Percentiles rank a stretch among this genome's conserved stretches.
These are phyloP conservation scores for Trichosurus vulpecula DNA, from an alignment of 2,797 vertebrate genomes.

Conservation along the genomic window DNA sequence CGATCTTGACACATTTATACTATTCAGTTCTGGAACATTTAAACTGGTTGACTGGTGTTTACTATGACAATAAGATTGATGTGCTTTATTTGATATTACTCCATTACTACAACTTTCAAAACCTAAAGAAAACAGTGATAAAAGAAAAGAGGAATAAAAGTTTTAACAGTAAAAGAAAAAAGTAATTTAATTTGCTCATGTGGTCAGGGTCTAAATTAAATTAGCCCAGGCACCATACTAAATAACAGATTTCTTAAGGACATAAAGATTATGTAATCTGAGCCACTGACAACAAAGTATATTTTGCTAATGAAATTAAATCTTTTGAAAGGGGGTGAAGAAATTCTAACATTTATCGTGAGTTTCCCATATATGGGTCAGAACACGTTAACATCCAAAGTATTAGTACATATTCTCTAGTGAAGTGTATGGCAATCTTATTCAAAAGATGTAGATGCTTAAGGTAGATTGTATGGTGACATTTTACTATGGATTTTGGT, in stretches of 20 bases:
- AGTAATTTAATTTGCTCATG: neutral
- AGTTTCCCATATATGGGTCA: neutral
- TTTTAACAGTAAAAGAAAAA: neutral
- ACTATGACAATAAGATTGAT: slow-evolving; percentile 93
- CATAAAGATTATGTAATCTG: neutral
- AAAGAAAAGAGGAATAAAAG: neutral
- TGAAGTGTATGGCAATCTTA: neutral
- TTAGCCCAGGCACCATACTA: neutral
- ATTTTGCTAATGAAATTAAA: neutral
- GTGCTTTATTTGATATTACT: slow-evolving; percentile 93
- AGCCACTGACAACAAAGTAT: neutral
- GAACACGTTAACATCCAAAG: neutral
- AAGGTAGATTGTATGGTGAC: neutral
- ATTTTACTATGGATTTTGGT: neutral
- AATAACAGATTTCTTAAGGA: neutral
- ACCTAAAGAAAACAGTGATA: slow-evolving; percentile 83
- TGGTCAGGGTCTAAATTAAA: slow-evolving; percentile 1
- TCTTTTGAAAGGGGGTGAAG: neutral
- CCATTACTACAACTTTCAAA: slow-evolving; percentile 98
- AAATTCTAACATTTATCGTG: neutral
- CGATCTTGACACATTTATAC: slow-evolving; percentile 93
- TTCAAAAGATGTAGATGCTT: neutral
- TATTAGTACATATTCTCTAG: neutral
- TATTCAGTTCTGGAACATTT: slow-evolving; percentile 91
- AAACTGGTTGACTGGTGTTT: slow-evolving; percentile 90